Evolutionary conservation across 1,140 invertebrate genomes (phyloP), one percentile per base, ranked within the genome.

Genomic region (Liolophura sinensis): DNA sequence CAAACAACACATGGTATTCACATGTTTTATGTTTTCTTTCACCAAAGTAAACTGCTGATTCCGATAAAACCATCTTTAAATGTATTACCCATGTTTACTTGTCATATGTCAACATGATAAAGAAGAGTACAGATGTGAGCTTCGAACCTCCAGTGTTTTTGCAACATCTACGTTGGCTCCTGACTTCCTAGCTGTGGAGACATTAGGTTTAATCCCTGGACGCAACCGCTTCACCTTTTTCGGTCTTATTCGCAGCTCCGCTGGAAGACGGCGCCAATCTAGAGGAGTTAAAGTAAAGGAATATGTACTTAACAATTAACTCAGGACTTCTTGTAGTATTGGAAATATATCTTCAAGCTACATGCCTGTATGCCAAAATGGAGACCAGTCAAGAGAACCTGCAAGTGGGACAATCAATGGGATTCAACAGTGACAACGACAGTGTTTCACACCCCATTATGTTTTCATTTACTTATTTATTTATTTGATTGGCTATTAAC

Each of bases 231-330:
- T 67, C 20, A 51, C 25, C 67, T 70, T 72, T 62, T 69, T 74
- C 16, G 27, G n/a, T n/a, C 25, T n/a, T 58, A 64, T 54, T 69
- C 69, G 70, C 12, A 78, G 58, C 60, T 78, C 76, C 48, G 59
- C 60, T 48, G 76, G 76, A 51, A 78, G 59, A 47, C 66, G 62
- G 51, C 64, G 67, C 73, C 74, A 78, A 52, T 78, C 76, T 78
- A 40, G 24, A 48, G 22, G 18, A 5, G 12, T 20, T 20, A 69
- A 64, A 59, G 46, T 40, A 55, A 49, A 67, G 11, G n/a, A 1
- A 64, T 27, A 27, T 49, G 20, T n/a, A 62, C 11, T 46, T 18
- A 5, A 50, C 27, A 58, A 25, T 50, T 48, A 64, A 62, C 31
- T 62, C 47, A 1, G 18, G 16, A n/a, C 7, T 54, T 63, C 46